phyloP scores from a whole-genome alignment of 2,888 invertebrate species.

The Andrena bucephala region DNA sequence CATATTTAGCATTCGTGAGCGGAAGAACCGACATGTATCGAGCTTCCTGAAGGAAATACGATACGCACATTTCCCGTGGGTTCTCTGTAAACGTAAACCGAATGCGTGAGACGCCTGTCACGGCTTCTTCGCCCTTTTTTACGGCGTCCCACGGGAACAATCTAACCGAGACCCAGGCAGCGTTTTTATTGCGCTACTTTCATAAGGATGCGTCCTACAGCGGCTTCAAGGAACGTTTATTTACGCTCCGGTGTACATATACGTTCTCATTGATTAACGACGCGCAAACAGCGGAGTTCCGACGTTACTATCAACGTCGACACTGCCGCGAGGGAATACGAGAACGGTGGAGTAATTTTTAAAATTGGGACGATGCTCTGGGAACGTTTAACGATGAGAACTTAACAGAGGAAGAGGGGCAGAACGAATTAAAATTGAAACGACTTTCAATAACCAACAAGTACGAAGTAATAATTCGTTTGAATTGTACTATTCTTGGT shows the following conservation, averaged over 20 bases:
- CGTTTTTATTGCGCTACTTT: conserved; percentile 44
- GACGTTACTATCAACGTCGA: not conserved
- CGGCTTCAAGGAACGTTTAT: not conserved
- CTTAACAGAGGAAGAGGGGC: not conserved
- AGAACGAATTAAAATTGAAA: conserved; percentile 40
- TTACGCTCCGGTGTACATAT: not conserved
- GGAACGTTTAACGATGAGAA: not conserved
- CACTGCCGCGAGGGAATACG: not conserved
- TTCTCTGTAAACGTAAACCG: conserved; percentile 53
- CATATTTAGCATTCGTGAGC: conserved; percentile 42
- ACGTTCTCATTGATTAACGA: conserved; percentile 15
- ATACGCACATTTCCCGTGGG: conserved; percentile 66
- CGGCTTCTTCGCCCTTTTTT: conserved; percentile 45
- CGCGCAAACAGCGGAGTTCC: not conserved
- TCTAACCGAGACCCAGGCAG: conserved; percentile 24
- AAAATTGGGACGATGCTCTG: not conserved
- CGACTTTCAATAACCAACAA: conserved; percentile 31
- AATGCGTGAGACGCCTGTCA: conserved; percentile 60
- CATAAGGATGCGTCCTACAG: conserved; percentile 9
- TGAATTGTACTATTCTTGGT: not conserved
- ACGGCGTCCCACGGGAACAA: conserved; percentile 37
- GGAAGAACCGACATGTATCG: conserved; percentile 42
- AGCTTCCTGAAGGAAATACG: conserved; percentile 62
- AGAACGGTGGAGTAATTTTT: conserved; percentile 17
- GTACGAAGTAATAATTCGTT: conserved; percentile 19